Evolutionary conservation across 2,888 invertebrate species (phyloP).

Genomic region (Nasonia oneida): DNA sequence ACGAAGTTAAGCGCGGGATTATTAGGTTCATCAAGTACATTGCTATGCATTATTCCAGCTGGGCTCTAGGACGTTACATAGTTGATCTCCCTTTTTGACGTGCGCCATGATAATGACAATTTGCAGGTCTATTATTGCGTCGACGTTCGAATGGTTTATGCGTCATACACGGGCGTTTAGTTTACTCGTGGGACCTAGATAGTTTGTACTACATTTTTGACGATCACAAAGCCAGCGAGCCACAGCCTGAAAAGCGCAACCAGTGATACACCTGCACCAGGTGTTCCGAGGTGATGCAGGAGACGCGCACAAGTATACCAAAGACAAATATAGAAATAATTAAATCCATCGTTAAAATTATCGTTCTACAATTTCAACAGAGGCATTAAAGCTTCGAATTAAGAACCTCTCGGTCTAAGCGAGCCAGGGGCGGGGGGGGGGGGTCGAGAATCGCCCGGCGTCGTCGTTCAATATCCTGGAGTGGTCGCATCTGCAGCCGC

Average conservation of each 20-base stretch:
- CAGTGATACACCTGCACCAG: constrained; percentile 25
- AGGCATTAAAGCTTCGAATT: constrained; percentile 9
- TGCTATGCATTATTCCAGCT: not conserved
- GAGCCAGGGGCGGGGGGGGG: not conserved
- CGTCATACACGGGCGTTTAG: too few species aligned
- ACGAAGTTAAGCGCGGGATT: not conserved
- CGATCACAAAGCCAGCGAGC: not conserved
- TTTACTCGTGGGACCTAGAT: too few species aligned
- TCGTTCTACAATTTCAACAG: not conserved
- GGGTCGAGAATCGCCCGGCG: constrained; percentile 31
- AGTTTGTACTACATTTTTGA: not conserved
- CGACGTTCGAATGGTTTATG: too few species aligned
- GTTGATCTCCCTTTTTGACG: too few species aligned
- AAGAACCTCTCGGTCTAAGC: constrained; percentile 14
- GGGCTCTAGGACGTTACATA: not conserved
- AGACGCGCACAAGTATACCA: not conserved
- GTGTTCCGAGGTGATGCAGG: constrained; percentile 27
- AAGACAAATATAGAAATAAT: too few species aligned
- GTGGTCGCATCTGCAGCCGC: constrained; percentile 51
- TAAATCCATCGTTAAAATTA: not conserved
- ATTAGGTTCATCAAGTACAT: not conserved
- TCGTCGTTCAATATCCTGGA: constrained; percentile 55
- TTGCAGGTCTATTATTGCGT: too few species aligned
- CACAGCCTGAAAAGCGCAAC: constrained; percentile 39
- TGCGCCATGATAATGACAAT: too few species aligned